Conservation (phyloP, 2,797 vertebrate species). For the Pipistrellus nathusii region DNA sequence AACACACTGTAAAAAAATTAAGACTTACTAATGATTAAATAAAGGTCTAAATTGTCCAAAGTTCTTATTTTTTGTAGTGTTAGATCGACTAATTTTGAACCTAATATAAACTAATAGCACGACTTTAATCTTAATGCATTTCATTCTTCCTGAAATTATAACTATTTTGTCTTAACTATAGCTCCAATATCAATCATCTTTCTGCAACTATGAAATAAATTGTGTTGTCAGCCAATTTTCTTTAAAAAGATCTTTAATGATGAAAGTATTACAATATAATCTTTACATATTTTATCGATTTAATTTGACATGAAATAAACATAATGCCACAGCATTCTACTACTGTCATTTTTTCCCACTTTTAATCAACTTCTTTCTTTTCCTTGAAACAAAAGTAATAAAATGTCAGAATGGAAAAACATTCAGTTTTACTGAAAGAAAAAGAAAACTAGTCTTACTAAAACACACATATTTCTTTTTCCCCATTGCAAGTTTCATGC, state of each 20-base stretch:
- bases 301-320: constrained; percentile 59
- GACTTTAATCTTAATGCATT: constrained; percentile 48
- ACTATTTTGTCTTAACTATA: neutral
- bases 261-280: constrained; percentile 39
- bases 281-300: constrained; percentile 53
- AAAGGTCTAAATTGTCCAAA: neutral
- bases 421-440: constrained; percentile 8
- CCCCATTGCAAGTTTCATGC: neutral
- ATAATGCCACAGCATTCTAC: constrained; percentile 12
- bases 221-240: neutral
- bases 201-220: neutral
- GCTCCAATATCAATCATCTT: neutral
- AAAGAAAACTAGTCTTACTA: constrained; percentile 12
- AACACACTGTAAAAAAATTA: constrained; percentile 33
- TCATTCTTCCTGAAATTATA: neutral
- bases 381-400: constrained; percentile 61
- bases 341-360: neutral
- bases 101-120: constrained; percentile 4
- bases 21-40: constrained; percentile 40
- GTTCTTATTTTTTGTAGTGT: neutral
- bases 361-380: constrained; percentile 60
- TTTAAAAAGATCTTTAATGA: constrained; percentile 34
- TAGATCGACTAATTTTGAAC: constrained; percentile 2
- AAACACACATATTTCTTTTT: neutral
- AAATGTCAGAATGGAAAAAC: constrained; percentile 54